These are phyloP conservation scores for Melanotus villosus DNA, from an alignment of 2,888 invertebrate species.

Conservation along the genomic window DNA sequence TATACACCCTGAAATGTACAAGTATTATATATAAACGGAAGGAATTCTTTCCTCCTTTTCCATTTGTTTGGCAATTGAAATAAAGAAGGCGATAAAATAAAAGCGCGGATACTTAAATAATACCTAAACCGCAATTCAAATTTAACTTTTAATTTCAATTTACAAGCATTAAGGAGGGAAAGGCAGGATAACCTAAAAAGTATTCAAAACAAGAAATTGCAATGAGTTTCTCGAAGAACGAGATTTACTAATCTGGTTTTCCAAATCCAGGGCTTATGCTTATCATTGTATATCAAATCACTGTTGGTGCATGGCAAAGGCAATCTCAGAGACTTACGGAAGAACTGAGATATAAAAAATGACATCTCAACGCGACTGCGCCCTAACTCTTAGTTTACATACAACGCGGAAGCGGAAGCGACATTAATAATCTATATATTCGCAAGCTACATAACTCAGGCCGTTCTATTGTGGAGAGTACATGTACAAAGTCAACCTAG, in stretches of 20 bases:
- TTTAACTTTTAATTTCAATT: not conserved
- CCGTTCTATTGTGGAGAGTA: slow-evolving; percentile 17
- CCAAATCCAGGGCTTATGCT: slow-evolving; percentile 12
- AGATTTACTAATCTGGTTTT: slow-evolving; percentile 21
- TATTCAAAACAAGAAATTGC: slow-evolving; percentile 3
- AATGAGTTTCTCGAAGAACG: slow-evolving; percentile 11
- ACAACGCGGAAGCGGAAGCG: slow-evolving; percentile 42
- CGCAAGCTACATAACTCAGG: slow-evolving; percentile 41
- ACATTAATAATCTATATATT: slow-evolving; percentile 47
- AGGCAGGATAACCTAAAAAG: not conserved
- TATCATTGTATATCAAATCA: slow-evolving; percentile 26
- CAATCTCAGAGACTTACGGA: slow-evolving; percentile 23
- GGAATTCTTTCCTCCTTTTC: too few species aligned
- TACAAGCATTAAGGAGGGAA: not conserved
- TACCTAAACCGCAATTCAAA: not conserved
- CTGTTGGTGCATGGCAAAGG: slow-evolving; percentile 19
- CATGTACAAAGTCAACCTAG: slow-evolving; percentile 10
- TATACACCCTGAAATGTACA: not conserved
- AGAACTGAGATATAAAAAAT: slow-evolving; percentile 25
- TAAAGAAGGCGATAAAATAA: not conserved
- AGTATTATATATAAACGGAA: too few species aligned
- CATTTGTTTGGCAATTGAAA: too few species aligned
- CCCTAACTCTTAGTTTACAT: slow-evolving; percentile 39
- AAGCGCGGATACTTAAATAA: not conserved
- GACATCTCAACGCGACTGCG: slow-evolving; percentile 24